Evolutionary conservation across 2,113 vertebrate species (phyloP), one percentile per base, ranked within the genome.

Genomic region (Scomber japonicus): DNA sequence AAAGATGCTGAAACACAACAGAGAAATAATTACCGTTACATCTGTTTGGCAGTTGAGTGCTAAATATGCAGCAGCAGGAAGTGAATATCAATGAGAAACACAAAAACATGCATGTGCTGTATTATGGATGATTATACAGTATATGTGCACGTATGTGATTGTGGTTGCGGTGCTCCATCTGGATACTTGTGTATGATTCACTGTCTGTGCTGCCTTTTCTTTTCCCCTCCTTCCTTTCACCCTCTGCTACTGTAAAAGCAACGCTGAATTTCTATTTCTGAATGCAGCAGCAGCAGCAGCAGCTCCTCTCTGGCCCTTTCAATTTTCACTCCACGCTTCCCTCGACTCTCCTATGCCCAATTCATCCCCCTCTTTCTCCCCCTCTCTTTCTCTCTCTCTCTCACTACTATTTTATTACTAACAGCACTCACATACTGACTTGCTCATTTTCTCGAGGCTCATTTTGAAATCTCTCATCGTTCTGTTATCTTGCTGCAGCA

Each of bases 401-500:
- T n/a, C n/a, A n/a, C n/a, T n/a, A n/a, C n/a, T n/a, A n/a, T 81
- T 74, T 81, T 61, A 80, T 91, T 77, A 70, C 71, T n/a, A 67
- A 54, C 67, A 64, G 51, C 55, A 1, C 75, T 64, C 66, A 45
- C 51, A 49, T 11, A 56, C 51, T 71, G 14, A 11, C 46, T 56
- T 13, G 13, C 70, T 83, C 61, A 30, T 87, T 82, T 83, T 85
- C 57, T 64, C 16, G 1, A 71, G 71, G 75, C 88, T 84, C 76
- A 82, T 88, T 24, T 88, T 86, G 31, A 88, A 81, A 89, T 84
- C 81, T 74, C 81, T 82, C 75, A 82, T 82, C 59, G 6, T 77
- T 70, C 16, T 35, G 61, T 88, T 91, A 89, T 91, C 88, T 87
- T 62, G 12, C 81, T 69, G 78, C 86, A 50, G 68, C 90, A 83